Conservation (phyloP, 2,113 vertebrate species). For the Rhabdornis inornatus region DNA sequence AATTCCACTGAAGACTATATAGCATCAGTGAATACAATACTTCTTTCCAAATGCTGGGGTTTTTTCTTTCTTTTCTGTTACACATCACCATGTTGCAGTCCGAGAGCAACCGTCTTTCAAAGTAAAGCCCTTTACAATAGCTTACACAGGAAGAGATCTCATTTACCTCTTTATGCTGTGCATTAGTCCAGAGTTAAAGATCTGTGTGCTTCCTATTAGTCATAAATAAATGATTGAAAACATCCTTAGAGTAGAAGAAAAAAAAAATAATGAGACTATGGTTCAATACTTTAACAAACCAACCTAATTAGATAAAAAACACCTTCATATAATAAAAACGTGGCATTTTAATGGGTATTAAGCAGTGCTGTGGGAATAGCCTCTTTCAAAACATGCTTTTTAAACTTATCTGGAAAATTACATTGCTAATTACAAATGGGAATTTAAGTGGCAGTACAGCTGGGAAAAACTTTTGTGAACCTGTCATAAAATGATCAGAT, state of each 20-base stretch:
- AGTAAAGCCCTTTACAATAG: neutral
- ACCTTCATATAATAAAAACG: slow-evolving; percentile 7
- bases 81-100: neutral
- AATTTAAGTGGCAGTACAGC: neutral
- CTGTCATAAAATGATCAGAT: slow-evolving; percentile 14
- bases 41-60: neutral
- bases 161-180: neutral
- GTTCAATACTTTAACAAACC: neutral
- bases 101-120: neutral
- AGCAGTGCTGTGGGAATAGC: slow-evolving; percentile 1
- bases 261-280: neutral
- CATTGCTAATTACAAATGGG: slow-evolving; percentile 10
- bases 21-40: neutral
- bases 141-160: neutral
- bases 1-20: neutral
- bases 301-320: slow-evolving; percentile 4
- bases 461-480: slow-evolving; percentile 20
- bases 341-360: neutral
- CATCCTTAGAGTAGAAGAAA: neutral
- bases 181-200: neutral
- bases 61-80: neutral
- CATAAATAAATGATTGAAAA: neutral
- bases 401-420: slow-evolving; percentile 12
- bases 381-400: neutral
- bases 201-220: neutral